These are phyloP conservation scores for Larimichthys crocea DNA, from an alignment of 2,113 vertebrate genomes.

Conservation along the genomic window DNA sequence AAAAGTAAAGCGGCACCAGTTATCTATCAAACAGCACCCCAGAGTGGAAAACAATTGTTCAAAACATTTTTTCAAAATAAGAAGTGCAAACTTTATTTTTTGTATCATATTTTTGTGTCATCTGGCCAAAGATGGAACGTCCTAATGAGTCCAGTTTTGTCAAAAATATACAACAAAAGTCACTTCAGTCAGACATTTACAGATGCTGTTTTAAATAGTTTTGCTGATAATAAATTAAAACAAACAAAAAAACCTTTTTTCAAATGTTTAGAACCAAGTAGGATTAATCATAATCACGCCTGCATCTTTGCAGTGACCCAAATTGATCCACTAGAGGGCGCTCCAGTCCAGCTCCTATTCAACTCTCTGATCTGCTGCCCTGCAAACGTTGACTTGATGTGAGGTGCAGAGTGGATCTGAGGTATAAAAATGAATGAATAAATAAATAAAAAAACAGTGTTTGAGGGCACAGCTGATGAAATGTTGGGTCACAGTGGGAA, in stretches of 20 bases:
- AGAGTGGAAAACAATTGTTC: slow-evolving; percentile 21
- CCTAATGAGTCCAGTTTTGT: slow-evolving; percentile 1
- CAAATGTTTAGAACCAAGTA: neutral
- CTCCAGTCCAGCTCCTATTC: neutral
- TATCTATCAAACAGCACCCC: slow-evolving; percentile 48
- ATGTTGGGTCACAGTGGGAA: slow-evolving; percentile 61
- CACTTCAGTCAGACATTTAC: neutral
- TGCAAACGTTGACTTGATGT: slow-evolving; percentile 5
- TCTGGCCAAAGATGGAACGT: neutral
- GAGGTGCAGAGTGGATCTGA: slow-evolving; percentile 49
- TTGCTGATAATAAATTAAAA: neutral
- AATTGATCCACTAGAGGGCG: slow-evolving; percentile 66
- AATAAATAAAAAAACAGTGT: slow-evolving; percentile 23
- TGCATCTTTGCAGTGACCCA: neutral
- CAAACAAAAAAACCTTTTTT: neutral
- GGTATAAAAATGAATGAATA: slow-evolving; percentile 7
- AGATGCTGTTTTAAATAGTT: neutral
- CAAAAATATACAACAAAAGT: neutral
- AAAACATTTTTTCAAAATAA: neutral
- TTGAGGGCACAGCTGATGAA: slow-evolving; percentile 75
- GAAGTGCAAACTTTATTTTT: slow-evolving; percentile 2
- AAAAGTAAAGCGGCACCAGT: slow-evolving; percentile 31
- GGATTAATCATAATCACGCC: neutral
- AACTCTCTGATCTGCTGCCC: slow-evolving; percentile 7
- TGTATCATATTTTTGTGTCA: neutral